A percentile compares a stretch with the other conserved stretches of the same genome.
phyloP scores from a whole-genome alignment of 2,888 invertebrate species.

The Celastrina argiolus region DNA sequence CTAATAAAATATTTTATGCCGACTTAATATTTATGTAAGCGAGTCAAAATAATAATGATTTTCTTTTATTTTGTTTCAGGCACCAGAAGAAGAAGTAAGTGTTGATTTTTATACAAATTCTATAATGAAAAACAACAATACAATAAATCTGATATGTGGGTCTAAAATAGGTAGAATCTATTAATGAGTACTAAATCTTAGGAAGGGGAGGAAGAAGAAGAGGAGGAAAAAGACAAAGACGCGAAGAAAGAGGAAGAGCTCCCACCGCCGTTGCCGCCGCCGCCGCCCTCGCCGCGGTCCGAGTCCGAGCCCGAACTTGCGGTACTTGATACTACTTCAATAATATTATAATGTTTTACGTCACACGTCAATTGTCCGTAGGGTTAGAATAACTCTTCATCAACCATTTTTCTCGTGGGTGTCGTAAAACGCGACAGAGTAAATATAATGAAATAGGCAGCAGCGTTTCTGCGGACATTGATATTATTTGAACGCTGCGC shows the following conservation, averaged over 20 bases:
- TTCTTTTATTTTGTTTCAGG: conserved; percentile 44
- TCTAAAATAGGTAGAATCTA: background rate
- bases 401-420: too few species aligned
- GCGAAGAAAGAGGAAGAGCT: conserved; percentile 63
- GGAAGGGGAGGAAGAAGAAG: conserved; percentile 61
- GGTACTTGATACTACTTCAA: conserved; percentile 35
- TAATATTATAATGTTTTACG: background rate
- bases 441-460: too few species aligned
- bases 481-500: too few species aligned
- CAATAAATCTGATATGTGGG: too few species aligned
- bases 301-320: conserved; percentile 56
- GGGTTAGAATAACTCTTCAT: too few species aligned
- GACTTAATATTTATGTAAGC: too few species aligned
- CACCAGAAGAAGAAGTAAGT: conserved; percentile 51
- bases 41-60: background rate
- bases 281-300: conserved; percentile 60
- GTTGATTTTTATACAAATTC: conserved; percentile 24
- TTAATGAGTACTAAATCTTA: background rate
- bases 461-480: too few species aligned
- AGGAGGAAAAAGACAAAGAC: conserved; percentile 49
- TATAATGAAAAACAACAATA: conserved; percentile 48
- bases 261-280: conserved; percentile 63
- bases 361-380: too few species aligned
- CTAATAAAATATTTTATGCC: too few species aligned
- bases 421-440: too few species aligned